Evolutionary conservation across 1,140 invertebrate genomes (phyloP).

Genomic region (Cotesia vestalis): DNA sequence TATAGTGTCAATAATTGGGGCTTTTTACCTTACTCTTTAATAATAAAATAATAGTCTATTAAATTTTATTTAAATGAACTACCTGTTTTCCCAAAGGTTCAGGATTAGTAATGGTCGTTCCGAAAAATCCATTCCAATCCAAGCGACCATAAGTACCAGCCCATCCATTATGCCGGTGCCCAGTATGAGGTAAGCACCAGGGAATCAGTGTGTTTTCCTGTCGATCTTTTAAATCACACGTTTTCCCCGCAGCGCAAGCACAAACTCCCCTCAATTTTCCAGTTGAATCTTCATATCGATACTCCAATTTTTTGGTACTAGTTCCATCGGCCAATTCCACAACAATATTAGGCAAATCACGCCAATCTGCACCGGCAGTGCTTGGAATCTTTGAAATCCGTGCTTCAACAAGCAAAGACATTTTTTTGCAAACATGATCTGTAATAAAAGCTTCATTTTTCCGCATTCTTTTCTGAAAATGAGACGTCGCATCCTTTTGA

Average conservation of each 20-base stretch:
- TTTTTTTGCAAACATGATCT: slow-evolving; percentile 89
- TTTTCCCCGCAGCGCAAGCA: slow-evolving; percentile 72
- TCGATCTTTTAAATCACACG: slow-evolving; percentile 77
- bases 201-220: slow-evolving; percentile 89
- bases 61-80: too few relatives aligned
- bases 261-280: slow-evolving; percentile 82
- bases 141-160: slow-evolving; percentile 77
- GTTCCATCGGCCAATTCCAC: slow-evolving; percentile 77
- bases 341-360: slow-evolving; percentile 84
- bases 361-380: slow-evolving; percentile 83
- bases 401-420: slow-evolving; percentile 81
- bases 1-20: too few relatives aligned
- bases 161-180: slow-evolving; percentile 88
- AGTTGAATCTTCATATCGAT: slow-evolving; percentile 69
- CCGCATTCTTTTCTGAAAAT: slow-evolving; percentile 78
- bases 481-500: slow-evolving; percentile 74
- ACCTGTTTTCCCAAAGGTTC: slow-evolving; percentile 39
- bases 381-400: slow-evolving; percentile 82
- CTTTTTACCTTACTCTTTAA: too few relatives aligned
- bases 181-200: slow-evolving; percentile 91
- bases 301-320: slow-evolving; percentile 74
- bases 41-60: too few relatives aligned
- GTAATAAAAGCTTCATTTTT: slow-evolving; percentile 56
- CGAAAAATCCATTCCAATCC: slow-evolving; percentile 87
- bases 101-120: slow-evolving; percentile 58